Evolutionary conservation across 2,888 invertebrate species (phyloP).

Genomic region (Zhuqinia jingwanae): DNA sequence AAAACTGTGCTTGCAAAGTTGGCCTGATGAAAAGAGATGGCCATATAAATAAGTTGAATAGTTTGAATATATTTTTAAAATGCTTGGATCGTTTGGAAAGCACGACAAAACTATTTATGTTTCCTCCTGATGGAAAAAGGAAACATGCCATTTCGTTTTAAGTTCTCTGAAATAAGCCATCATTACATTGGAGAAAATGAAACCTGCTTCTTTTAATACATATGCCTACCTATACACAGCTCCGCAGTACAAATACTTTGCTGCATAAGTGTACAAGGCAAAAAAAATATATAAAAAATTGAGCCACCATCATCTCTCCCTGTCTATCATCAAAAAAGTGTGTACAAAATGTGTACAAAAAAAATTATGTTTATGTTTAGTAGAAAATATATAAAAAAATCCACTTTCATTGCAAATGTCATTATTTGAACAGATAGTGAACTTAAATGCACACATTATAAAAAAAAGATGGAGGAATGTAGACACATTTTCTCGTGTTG

Average conservation of each 20-base stretch:
- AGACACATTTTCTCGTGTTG: background rate
- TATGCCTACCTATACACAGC: no score
- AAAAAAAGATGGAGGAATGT: slow-evolving; percentile 28
- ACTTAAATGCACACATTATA: slow-evolving; percentile 36
- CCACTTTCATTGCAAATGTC: slow-evolving; percentile 30
- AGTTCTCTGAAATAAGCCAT: background rate
- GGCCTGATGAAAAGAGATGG: background rate
- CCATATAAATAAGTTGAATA: no score
- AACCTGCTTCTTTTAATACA: background rate
- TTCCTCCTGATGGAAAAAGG: slow-evolving; percentile 31
- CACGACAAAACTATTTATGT: background rate
- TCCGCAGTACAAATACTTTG: background rate
- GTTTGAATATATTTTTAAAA: background rate
- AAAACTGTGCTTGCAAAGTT: no score
- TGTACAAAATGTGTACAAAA: no score
- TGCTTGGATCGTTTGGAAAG: background rate
- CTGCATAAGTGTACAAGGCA: background rate
- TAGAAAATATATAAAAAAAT: background rate
- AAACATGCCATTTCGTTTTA: slow-evolving; percentile 47
- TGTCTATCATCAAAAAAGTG: no score
- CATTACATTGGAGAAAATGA: background rate
- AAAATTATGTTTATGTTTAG: slow-evolving; percentile 24
- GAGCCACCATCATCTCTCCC: background rate
- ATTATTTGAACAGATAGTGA: slow-evolving; percentile 32
- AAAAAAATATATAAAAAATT: background rate